These are phyloP conservation scores for Rhynchonycteris naso DNA, from an alignment of 2,797 vertebrate genomes.

Conservation along the genomic window DNA sequence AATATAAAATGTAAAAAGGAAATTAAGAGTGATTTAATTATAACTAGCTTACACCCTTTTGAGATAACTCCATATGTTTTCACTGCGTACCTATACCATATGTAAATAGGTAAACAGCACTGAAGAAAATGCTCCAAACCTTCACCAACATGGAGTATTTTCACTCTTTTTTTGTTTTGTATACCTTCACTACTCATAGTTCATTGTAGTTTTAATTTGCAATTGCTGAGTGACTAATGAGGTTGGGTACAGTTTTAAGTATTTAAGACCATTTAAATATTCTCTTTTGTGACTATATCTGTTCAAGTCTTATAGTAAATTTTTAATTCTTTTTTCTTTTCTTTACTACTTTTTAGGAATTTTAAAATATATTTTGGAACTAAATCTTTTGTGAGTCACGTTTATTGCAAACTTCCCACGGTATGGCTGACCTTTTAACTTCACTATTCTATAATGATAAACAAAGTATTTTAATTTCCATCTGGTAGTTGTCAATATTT, in stretches of 20 bases:
- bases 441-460: not conserved
- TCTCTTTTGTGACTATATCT: not conserved
- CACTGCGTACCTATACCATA: too few relatives aligned
- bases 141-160: not conserved
- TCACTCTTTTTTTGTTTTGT: not conserved
- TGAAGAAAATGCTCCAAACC: not conserved
- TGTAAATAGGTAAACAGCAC: not conserved
- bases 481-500: not conserved
- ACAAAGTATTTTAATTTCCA: not conserved
- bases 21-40: too few relatives aligned
- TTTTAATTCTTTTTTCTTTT: not conserved
- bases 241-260: not conserved
- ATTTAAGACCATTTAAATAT: not conserved
- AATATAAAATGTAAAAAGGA: too few relatives aligned
- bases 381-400: not conserved
- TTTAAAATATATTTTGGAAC: not conserved
- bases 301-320: not conserved
- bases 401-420: not conserved
- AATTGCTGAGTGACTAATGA: not conserved
- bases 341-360: not conserved
- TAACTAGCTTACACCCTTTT: too few relatives aligned
- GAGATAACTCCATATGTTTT: too few relatives aligned
- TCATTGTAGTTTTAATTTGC: not conserved
- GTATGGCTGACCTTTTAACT: not conserved
- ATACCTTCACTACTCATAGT: not conserved